These are phyloP conservation scores for Galbula dea DNA, from an alignment of 2,113 vertebrate genomes.

Conservation along the genomic window DNA sequence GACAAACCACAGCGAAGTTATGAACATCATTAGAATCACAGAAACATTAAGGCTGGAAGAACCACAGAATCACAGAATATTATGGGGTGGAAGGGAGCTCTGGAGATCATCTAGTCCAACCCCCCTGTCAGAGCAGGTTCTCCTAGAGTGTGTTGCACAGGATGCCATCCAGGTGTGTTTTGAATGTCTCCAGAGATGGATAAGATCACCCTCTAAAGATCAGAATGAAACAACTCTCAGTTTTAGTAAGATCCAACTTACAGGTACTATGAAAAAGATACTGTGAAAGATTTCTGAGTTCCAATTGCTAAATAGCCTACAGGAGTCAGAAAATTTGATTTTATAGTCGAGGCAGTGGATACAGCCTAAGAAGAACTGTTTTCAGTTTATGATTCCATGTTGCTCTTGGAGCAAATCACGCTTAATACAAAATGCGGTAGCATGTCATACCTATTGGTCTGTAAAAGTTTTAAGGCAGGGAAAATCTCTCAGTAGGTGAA, in stretches of 20 bases:
- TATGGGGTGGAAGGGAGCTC: no score
- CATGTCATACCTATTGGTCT: constrained; percentile 33
- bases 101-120: no score
- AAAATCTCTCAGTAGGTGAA: constrained; percentile 18
- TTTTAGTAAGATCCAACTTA: not conserved
- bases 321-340: constrained; percentile 8
- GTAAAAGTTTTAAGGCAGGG: not conserved
- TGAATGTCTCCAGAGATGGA: no score
- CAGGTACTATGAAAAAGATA: not conserved
- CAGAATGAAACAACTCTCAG: not conserved
- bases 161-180: no score
- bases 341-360: not conserved
- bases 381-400: constrained; percentile 3
- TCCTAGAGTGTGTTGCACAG: no score
- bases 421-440: constrained; percentile 32
- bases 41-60: no score
- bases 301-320: not conserved
- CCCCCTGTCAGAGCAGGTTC: no score
- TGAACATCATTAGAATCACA: not conserved
- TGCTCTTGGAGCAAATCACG: constrained; percentile 37
- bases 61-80: no score
- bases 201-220: no score
- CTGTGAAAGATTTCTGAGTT: constrained; percentile 21
- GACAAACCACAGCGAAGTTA: not conserved
- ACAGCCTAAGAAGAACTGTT: not conserved